Percentiles rank a stretch among this genome's conserved stretches.
These are phyloP conservation scores for Pycnonotus jocosus DNA, from an alignment of 2,113 vertebrate genomes.

Conservation along the genomic window DNA sequence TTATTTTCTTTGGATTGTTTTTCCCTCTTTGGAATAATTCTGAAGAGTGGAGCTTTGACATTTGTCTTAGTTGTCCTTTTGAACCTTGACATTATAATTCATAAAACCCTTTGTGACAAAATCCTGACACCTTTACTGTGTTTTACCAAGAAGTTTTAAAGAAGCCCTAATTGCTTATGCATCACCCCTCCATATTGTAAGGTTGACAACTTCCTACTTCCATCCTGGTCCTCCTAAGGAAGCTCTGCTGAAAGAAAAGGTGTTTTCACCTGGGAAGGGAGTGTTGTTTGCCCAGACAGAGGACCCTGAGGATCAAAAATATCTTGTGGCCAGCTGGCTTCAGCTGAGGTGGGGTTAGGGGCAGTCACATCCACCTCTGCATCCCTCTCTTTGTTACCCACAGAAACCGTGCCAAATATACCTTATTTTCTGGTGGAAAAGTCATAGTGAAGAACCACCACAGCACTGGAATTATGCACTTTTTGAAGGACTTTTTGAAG, in stretches of 20 bases:
- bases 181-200: neutral
- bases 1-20: neutral
- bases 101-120: neutral
- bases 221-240: neutral
- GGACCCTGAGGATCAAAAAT: neutral
- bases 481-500: neutral
- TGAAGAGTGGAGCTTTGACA: neutral
- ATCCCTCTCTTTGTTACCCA: neutral
- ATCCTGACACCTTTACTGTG: neutral
- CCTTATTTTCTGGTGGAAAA: neutral
- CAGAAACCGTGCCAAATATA: neutral
- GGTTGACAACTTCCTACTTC: neutral
- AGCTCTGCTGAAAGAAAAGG: neutral
- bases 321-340: neutral
- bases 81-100: slow-evolving; percentile 10
- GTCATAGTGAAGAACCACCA: neutral
- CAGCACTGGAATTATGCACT: neutral
- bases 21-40: slow-evolving; percentile 12
- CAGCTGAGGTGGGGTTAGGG: neutral
- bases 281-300: neutral
- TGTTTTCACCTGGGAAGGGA: neutral
- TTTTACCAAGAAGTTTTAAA: neutral
- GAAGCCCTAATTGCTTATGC: neutral
- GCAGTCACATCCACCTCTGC: neutral
- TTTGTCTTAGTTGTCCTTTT: neutral